A percentile compares a stretch with the other conserved stretches of the same genome.
Evolutionary conservation across 2,113 vertebrate genomes (phyloP).

Genomic region (Acrocephalus kingi): DNA sequence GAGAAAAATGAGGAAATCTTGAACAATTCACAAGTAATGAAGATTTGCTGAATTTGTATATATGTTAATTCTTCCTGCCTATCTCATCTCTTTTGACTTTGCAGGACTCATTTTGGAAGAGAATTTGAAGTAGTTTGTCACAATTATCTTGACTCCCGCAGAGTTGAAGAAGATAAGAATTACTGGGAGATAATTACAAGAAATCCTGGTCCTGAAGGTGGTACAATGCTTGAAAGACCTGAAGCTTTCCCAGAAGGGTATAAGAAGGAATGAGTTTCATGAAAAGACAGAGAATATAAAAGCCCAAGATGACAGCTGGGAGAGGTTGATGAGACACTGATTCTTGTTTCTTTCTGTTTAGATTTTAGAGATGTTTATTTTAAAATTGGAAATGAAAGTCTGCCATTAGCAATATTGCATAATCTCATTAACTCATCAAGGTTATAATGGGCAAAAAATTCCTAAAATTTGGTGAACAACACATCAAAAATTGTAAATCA

Average conservation of each 20-base stretch:
- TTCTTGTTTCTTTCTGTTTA: neutral
- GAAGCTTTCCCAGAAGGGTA: neutral
- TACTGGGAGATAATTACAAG: conserved; percentile 86
- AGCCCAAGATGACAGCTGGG: neutral
- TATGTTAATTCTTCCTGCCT: neutral
- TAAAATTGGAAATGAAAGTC: neutral
- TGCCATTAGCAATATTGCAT: neutral
- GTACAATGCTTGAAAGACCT: conserved; percentile 56
- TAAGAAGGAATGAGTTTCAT: neutral
- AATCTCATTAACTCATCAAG: neutral
- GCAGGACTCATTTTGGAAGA: conserved; percentile 85
- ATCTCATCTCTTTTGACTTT: neutral
- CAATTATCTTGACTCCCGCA: conserved; percentile 85
- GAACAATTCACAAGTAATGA: neutral
- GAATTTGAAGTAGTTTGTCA: conserved; percentile 87
- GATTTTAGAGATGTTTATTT: neutral
- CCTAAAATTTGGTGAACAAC: neutral
- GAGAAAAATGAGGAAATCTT: neutral
- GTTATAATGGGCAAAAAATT: neutral
- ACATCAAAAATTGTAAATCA: neutral
- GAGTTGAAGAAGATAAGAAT: conserved; percentile 84
- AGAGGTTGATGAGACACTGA: neutral
- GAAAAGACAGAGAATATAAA: neutral
- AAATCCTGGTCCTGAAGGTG: conserved; percentile 60
- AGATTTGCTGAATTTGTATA: neutral